phyloP scores from a whole-genome alignment of 2,797 vertebrate species.

The Diceros bicornis region DNA sequence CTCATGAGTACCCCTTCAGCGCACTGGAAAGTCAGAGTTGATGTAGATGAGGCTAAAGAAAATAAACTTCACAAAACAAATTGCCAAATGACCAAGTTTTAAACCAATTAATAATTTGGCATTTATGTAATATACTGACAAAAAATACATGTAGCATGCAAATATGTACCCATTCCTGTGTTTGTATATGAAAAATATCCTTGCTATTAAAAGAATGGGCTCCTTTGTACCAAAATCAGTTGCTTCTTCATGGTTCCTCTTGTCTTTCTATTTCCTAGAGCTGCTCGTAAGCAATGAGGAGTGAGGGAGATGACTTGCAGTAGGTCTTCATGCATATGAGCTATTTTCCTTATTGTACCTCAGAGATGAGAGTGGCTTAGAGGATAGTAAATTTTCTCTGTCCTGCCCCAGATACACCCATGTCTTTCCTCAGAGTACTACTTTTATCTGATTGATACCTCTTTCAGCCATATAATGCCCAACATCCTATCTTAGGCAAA shows the following conservation, averaged over 20 bases:
- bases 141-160: background rate
- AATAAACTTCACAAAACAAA: background rate
- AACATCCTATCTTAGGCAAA: background rate
- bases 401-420: no score
- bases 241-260: background rate
- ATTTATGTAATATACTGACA: background rate
- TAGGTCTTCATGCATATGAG: background rate
- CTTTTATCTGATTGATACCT: background rate
- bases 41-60: background rate
- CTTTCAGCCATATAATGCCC: background rate
- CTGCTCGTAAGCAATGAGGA: background rate
- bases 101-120: background rate
- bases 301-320: background rate
- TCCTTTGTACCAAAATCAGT: background rate
- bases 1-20: background rate
- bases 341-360: background rate
- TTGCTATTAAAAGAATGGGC: background rate
- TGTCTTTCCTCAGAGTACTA: background rate
- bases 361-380: background rate
- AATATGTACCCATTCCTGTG: background rate
- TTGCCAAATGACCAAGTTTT: background rate
- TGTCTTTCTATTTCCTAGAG: background rate
- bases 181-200: background rate
- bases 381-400: background rate
- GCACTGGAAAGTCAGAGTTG: background rate